Evolutionary conservation across 1,140 invertebrate species (phyloP), one percentile per base, ranked within the genome.

Genomic region (Drosophila oshimai): DNA sequence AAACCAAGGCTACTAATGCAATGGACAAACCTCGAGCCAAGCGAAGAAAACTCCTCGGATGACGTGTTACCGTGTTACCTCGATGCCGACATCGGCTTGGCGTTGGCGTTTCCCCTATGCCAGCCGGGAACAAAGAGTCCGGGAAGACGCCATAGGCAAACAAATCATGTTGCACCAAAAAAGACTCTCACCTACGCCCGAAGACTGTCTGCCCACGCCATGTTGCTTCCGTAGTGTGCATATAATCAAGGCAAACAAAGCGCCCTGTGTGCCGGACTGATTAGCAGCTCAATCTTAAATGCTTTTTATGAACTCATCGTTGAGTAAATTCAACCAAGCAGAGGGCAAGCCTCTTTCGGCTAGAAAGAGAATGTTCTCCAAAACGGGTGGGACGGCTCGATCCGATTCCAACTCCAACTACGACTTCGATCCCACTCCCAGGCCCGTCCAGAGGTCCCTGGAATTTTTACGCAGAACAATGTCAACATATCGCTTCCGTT

Each of bases 401-500:
- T 15, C 36, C 6, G 12, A 15, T 20, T 37, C 36, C 12, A 24
- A 31, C 22, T 61, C 3, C 51, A 4, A 33, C 15, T 31, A 22
- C 13, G 10, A 47, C n/a, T n/a, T n/a, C n/a, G n/a, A 28, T 53
- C 33, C 7, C 33, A 64, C 44, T 70, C 36, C 24, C 34, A 49
- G 39, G 33, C 10, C 37, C 28, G 7, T 51, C 17, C 60, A 13
- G 15, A 42, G 31, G 41, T 15, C 12, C 18, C 15, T 36, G 57
- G 55, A 46, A 86, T 75, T 79, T 80, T 76, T 86, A 71, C 46
- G 54, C 49, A 47, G 81, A 86, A 84, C 67, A 69, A 76, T 86
- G 81, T 86, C 76, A 69, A 87, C 71, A 65, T 76, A 87, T 86
- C 80, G 81, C 81, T 86, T 86, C 81, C 80, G 80, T 86, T 87